Evolutionary conservation across 1,140 invertebrate genomes (phyloP).

Genomic region (Pogonus chalceus): DNA sequence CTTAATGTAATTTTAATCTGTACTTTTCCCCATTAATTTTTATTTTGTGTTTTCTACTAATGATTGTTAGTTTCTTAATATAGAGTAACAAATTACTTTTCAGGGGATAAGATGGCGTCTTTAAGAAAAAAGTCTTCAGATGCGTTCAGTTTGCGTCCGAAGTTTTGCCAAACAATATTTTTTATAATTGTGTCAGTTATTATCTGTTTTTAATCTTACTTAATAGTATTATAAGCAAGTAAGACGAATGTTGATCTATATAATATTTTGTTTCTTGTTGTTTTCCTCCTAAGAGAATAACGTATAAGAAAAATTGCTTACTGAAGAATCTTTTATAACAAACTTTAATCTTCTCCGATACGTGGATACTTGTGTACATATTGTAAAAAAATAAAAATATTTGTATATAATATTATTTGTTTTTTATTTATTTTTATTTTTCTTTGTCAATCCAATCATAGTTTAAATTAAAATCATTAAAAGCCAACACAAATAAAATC

Average conservation of each 20-base stretch:
- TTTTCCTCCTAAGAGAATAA: background rate
- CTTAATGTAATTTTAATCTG: too few species aligned
- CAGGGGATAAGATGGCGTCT: background rate
- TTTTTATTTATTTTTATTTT: too few species aligned
- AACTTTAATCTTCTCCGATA: background rate
- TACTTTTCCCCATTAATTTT: too few species aligned
- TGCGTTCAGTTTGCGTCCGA: background rate
- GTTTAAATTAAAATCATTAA: too few species aligned
- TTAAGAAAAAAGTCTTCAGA: background rate
- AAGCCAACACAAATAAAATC: too few species aligned
- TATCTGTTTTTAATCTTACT: background rate
- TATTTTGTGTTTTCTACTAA: too few species aligned
- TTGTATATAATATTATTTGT: constrained; percentile 5
- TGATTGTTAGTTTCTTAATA: too few species aligned
- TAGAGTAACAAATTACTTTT: background rate
- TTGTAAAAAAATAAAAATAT: constrained; percentile 7
- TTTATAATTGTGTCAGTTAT: background rate
- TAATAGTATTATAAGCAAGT: too few species aligned
- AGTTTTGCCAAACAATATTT: background rate
- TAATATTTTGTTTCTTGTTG: background rate
- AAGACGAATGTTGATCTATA: background rate
- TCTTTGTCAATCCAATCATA: too few species aligned
- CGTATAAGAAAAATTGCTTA: too few species aligned
- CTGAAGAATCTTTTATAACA: background rate
- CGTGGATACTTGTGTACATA: background rate